Evolutionary conservation across 2,888 invertebrate species (phyloP).

Genomic region (Yponomeuta sedellus): DNA sequence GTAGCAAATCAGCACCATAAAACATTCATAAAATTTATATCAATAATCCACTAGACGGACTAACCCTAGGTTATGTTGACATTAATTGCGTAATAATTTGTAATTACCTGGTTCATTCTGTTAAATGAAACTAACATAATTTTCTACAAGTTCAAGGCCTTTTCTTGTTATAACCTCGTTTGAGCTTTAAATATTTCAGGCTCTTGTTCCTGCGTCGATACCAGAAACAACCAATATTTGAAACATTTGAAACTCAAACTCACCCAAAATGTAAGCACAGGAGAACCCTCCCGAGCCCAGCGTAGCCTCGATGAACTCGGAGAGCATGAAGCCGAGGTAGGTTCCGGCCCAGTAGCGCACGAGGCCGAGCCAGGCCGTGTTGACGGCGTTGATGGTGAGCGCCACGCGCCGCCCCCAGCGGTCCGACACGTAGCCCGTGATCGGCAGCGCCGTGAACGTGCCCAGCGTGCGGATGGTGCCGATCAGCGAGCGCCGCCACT

Average conservation of each 20-base stretch:
- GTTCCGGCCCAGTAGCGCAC: constrained; percentile 75
- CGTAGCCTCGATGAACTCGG: constrained; percentile 81
- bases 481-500: constrained; percentile 82
- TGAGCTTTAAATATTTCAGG: too few relatives aligned
- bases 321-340: constrained; percentile 79
- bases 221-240: too few relatives aligned
- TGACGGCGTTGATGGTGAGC: constrained; percentile 71
- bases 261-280: constrained; percentile 82
- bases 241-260: constrained; percentile 35
- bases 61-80: too few relatives aligned
- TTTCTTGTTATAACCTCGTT: too few relatives aligned
- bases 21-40: too few relatives aligned
- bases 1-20: too few relatives aligned
- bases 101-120: too few relatives aligned
- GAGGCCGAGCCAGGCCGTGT: constrained; percentile 79
- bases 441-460: constrained; percentile 79
- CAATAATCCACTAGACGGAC: too few relatives aligned
- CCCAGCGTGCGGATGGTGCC: constrained; percentile 83
- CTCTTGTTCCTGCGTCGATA: too few relatives aligned
- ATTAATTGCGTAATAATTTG: too few relatives aligned
- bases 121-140: too few relatives aligned
- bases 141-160: too few relatives aligned
- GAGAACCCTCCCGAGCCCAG: constrained; percentile 81
- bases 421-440: constrained; percentile 83
- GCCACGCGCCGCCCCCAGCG: constrained; percentile 80